A percentile compares a stretch with the other conserved stretches of the same genome.
Evolutionary conservation across 1,140 invertebrate species (phyloP).

Genomic region (Hestina assimilis): DNA sequence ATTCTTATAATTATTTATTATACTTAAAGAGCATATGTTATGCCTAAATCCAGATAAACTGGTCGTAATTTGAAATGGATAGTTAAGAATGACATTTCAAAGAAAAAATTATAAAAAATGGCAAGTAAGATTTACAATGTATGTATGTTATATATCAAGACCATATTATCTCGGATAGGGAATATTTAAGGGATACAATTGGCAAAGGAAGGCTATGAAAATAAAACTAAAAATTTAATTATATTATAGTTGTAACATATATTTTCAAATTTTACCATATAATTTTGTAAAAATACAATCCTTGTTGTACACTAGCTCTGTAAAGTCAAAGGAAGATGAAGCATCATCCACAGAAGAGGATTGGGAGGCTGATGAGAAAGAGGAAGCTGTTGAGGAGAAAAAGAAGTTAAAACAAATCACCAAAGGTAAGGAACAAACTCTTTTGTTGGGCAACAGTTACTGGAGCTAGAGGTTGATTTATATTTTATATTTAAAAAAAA

Average conservation of each 20-base stretch:
- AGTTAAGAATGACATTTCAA: background rate
- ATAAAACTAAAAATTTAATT: background rate
- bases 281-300: background rate
- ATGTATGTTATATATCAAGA: too few relatives aligned
- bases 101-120: too few relatives aligned
- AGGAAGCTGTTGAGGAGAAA: slow-evolving; percentile 60
- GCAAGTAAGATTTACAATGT: too few relatives aligned
- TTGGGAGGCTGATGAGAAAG: slow-evolving; percentile 73
- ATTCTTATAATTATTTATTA: background rate
- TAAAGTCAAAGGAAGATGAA: slow-evolving; percentile 73
- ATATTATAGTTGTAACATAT: background rate
- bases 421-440: slow-evolving; percentile 43
- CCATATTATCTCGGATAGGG: too few relatives aligned
- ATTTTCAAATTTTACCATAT: background rate
- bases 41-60: background rate
- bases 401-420: slow-evolving; percentile 68
- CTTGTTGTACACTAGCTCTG: slow-evolving; percentile 43
- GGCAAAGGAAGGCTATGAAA: background rate
- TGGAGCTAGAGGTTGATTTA: too few relatives aligned
- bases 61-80: background rate
- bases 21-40: background rate
- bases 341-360: slow-evolving; percentile 76
- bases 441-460: too few relatives aligned
- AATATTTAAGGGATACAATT: background rate
- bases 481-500: background rate